Conservation (phyloP, 1,140 invertebrate species). For the Listronotus oregonensis region DNA sequence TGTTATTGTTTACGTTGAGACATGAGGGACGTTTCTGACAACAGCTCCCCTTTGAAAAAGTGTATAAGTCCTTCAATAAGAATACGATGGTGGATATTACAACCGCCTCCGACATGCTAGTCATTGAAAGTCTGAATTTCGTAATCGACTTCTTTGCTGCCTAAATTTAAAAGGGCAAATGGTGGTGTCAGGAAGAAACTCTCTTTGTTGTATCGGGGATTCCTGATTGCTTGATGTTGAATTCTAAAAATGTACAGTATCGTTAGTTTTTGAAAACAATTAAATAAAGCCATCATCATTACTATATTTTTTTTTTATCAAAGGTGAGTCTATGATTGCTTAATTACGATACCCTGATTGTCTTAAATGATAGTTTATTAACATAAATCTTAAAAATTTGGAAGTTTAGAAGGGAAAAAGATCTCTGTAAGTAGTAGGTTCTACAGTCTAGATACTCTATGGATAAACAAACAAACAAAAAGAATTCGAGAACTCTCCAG, state of each 20-base stretch:
- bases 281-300: background rate
- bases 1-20: background rate
- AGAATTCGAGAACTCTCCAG: too few species aligned
- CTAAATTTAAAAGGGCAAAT: conserved; percentile 80
- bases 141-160: conserved; percentile 76
- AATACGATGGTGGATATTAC: conserved; percentile 63
- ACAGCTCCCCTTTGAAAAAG: conserved; percentile 6
- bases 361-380: too few species aligned
- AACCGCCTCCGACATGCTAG: conserved; percentile 71
- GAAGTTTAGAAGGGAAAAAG: too few species aligned
- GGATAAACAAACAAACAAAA: too few species aligned
- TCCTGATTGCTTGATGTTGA: conserved; percentile 67
- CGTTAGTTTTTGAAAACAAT: background rate
- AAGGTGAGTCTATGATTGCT: too few species aligned
- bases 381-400: too few species aligned
- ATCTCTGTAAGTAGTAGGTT: too few species aligned
- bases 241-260: conserved; percentile 60
- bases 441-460: too few species aligned
- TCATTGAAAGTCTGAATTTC: conserved; percentile 72
- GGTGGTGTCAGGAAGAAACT: conserved; percentile 69
- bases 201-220: conserved; percentile 66
- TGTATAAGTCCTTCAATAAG: conserved; percentile 61
- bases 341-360: too few species aligned
- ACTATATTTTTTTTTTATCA: too few species aligned
- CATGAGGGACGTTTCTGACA: conserved; percentile 3